Base-by-base conservation (phyloP, 2,797 vertebrate species). In the Echiichthys vipera region DNA sequence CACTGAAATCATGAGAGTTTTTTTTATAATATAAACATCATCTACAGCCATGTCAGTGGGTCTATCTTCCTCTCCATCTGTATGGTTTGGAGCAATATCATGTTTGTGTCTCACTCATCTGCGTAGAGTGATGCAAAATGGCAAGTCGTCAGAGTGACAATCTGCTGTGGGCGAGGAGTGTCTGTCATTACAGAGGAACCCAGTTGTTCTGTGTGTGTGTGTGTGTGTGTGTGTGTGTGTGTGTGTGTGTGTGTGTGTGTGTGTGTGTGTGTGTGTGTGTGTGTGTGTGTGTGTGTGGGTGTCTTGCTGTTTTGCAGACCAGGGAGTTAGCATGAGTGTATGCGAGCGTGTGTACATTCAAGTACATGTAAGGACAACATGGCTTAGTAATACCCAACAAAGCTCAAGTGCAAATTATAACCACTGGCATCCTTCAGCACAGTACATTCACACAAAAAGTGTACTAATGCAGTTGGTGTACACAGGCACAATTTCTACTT, bases 51-150 rank as follows among this genome's bases (percentile, higher is more conserved):
- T 75, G 83, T 87, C 82, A 81, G 77, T 77, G 63, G 84, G 73
- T 73, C 68, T 83, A 36, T 85, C 75, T 58, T 76, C 65, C 63
- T 77, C 73, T 86, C 81, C 89, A 84, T 90, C 87, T 90, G 83
- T 51, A 83, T 88, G 88, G 83, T 89, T 89, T 72, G 78, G 80
- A 89, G 88, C 91, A 4, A 83, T 90, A 74, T 83, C 30, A 57
- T 89, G 88, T 90, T 89, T 88, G 79, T 82, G 80, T 80, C 84
- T 78, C 84, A 59, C 77, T 89, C 85, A 79, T 82, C 79, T 77
- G 72, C 2, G 27, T 61, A 22, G 86, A 90, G 75, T 90, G 88
- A 92, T 92, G 84, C 70, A 84, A 89, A 87, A 89, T 91, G 89
- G 88, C 89, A 90, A 88, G 84, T 86, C 61, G 80, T 88, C 87